These are phyloP conservation scores for Zalophus californianus DNA, from an alignment of 2,797 vertebrate genomes.

Conservation along the genomic window DNA sequence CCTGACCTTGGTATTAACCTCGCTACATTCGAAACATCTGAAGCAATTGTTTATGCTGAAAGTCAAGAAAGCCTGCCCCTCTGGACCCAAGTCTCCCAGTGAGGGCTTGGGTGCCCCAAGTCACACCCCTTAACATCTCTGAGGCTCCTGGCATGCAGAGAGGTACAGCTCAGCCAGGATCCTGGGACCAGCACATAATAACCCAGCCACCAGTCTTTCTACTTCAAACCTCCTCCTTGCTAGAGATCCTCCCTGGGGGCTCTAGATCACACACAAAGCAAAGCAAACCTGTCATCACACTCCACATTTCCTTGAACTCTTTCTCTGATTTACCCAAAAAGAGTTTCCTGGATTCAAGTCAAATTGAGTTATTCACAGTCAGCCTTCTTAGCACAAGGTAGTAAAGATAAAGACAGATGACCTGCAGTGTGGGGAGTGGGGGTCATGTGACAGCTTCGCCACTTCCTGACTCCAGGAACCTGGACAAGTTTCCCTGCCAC, in stretches of 20 bases:
- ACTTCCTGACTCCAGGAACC: neutral
- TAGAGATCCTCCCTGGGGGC: neutral
- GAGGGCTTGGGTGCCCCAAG: neutral
- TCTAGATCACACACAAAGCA: neutral
- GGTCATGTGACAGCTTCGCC: neutral
- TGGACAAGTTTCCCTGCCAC: neutral
- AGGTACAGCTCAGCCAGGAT: conserved; percentile 21
- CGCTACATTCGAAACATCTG: conserved; percentile 47
- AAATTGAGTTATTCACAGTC: conserved; percentile 15
- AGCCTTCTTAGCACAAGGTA: neutral
- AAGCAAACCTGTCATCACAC: neutral
- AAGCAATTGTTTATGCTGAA: conserved; percentile 65
- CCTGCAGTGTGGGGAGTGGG: fast-evolving
- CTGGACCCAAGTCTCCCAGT: neutral
- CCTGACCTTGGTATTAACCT: conserved; percentile 17
- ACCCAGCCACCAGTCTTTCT: neutral
- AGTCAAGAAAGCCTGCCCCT: conserved; percentile 40
- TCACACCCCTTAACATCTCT: neutral
- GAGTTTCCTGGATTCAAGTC: neutral
- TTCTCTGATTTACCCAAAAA: neutral
- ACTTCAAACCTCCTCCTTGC: neutral
- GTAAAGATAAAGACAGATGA: conserved; percentile 1
- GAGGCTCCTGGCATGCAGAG: neutral
- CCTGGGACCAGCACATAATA: neutral
- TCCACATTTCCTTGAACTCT: neutral